Conservation (phyloP, 2,113 vertebrate species). For the Phalacrocorax aristotelis region DNA sequence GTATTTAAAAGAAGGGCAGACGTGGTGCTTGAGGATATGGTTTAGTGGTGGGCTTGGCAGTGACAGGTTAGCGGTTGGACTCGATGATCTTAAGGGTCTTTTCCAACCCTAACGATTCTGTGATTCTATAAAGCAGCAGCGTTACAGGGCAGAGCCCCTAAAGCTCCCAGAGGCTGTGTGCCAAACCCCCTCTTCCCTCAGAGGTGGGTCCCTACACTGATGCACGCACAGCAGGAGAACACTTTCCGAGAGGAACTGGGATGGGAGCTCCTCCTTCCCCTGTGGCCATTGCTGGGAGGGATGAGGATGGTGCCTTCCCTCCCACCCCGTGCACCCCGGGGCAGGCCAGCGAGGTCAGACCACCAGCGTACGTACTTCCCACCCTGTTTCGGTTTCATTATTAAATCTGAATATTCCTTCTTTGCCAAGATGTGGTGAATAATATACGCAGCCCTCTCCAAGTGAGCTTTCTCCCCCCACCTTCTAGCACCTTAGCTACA, state of each 20-base stretch:
- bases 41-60: too few relatives aligned
- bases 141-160: not conserved
- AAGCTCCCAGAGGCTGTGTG: not conserved
- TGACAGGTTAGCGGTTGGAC: too few relatives aligned
- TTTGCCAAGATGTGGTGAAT: not conserved
- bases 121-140: not conserved
- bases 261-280: not conserved
- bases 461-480: not conserved
- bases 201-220: not conserved
- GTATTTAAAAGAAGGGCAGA: too few relatives aligned
- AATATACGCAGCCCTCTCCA: not conserved
- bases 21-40: too few relatives aligned
- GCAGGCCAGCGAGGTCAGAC: not conserved
- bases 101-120: too few relatives aligned
- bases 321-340: not conserved
- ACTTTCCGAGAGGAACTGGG: not conserved
- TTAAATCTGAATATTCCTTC: not conserved
- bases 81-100: too few relatives aligned
- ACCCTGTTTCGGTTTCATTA: not conserved
- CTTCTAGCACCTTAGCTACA: not conserved
- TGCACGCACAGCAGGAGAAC: not conserved
- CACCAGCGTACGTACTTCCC: not conserved
- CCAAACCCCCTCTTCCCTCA: not conserved
- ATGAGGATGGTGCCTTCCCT: not conserved
- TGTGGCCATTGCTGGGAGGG: fast-evolving